Base-by-base conservation (phyloP, 2,797 vertebrate genomes). In the Eutrigla gurnardus region DNA sequence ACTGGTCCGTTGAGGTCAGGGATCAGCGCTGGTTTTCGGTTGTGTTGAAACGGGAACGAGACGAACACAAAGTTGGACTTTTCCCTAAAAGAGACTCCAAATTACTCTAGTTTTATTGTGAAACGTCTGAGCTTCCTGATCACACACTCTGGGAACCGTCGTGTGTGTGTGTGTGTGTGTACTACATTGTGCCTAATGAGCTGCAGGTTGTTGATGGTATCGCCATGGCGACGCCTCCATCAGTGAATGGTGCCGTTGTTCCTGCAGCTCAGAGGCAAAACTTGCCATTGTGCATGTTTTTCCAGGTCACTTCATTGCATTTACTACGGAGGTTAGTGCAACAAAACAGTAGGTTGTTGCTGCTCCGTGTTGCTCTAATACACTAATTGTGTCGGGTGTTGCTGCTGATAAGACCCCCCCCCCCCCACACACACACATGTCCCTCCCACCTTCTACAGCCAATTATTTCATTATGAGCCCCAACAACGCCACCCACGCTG, bases 241-340 rank as follows among this genome's bases (percentile, higher is more conserved):
- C 59, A 3, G n/a, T 91, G 82, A 93, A 92, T 90, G 10, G 55
- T 52, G 1, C 14, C 85, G 85, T 92, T 93, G 90, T 93, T 88
- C 81, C 78, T 14, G 35, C 53, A 14, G 77, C 52, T 32, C 49
- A 70, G 81, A 89, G 78, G 86, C 88, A 90, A 86, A 91, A 91
- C 84, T 90, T 90, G 84, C 68, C 79, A 90, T 92, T 94, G 89
- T 93, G 81, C 71, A 13, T 69, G 80, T 69, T 80, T 90, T 91
- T 92, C 89, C 85, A 90, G 92, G 92, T 93, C 91, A 91, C 80
- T 86, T 88, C 70, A 83, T 79, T 81, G 67, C 84, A 64, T 90
- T 87, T 80, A 70, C 76, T 73, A 50, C 86, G 86, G 70, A 79
- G 70, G 17, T 64, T 14, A 15, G n/a, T 4, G 14, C 73, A 59